Evolutionary conservation across 2,888 invertebrate genomes (phyloP).

Genomic region (Aelia acuminata): DNA sequence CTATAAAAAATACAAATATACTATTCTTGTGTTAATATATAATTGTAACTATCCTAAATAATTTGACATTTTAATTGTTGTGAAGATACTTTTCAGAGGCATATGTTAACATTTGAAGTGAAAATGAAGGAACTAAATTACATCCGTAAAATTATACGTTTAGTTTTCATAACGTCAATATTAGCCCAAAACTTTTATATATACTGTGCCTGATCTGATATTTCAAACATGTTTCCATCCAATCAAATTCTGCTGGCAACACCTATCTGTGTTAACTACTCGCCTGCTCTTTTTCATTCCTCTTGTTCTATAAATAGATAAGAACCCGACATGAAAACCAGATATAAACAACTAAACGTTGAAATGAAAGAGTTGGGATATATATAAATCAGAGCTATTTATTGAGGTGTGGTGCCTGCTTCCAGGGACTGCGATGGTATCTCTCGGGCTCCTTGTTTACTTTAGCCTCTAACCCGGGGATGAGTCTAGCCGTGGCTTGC

Average conservation of each 20-base stretch:
- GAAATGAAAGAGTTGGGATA: background rate
- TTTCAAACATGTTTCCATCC: background rate
- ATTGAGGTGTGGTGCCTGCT: background rate
- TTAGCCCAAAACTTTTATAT: too few species aligned
- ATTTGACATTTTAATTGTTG: too few species aligned
- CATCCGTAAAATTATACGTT: too few species aligned
- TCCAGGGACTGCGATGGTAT: background rate
- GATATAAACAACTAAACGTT: slow-evolving; percentile 1
- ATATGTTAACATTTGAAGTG: too few species aligned
- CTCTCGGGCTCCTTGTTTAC: background rate
- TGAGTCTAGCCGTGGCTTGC: background rate
- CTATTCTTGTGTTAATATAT: too few species aligned
- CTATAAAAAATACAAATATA: too few species aligned
- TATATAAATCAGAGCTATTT: slow-evolving; percentile 26
- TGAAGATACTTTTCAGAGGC: too few species aligned
- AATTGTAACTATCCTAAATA: too few species aligned
- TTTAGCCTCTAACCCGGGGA: too few species aligned
- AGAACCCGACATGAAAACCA: background rate
- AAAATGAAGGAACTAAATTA: too few species aligned
- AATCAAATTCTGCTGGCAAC: background rate
- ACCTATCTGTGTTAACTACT: background rate
- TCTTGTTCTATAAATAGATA: background rate
- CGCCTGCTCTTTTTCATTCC: background rate
- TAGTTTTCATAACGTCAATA: too few species aligned
- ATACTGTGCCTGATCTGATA: too few species aligned